phyloP scores from a whole-genome alignment of 2,888 invertebrate species.

The Psylliodes chrysocephalus region DNA sequence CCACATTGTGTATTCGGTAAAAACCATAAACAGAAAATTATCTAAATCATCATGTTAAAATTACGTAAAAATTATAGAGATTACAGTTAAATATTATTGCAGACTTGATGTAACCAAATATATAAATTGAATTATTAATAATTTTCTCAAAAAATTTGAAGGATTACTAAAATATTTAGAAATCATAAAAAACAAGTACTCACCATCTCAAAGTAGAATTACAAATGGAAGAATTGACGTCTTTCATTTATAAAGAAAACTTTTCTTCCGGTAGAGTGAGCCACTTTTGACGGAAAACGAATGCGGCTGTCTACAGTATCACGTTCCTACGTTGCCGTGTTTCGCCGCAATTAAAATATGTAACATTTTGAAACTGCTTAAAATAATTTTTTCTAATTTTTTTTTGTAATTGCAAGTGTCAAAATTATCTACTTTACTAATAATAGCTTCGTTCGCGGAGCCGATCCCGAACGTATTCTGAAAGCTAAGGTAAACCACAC shows the following conservation, averaged over 20 bases:
- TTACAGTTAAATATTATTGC: conserved; percentile 1
- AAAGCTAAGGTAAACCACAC: no score
- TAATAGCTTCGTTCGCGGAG: no score
- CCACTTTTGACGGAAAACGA: no score
- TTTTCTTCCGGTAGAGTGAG: no score
- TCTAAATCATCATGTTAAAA: conserved; percentile 73
- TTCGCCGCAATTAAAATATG: no score
- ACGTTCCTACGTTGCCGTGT: no score
- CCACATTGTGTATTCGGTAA: conserved; percentile 72
- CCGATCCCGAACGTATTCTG: no score
- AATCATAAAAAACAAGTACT: conserved; percentile 5
- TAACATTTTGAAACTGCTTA: no score
- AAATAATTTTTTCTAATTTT: no score
- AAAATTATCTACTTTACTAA: no score
- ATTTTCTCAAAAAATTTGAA: background rate
- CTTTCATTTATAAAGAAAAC: conserved; percentile 24
- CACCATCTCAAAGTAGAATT: conserved; percentile 20
- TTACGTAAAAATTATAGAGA: background rate
- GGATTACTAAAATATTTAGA: background rate
- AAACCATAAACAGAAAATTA: conserved; percentile 71
- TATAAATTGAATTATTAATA: background rate
- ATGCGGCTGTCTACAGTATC: no score
- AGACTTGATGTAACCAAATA: background rate
- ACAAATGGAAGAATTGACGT: conserved; percentile 30
- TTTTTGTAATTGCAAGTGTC: no score